phyloP scores from a whole-genome alignment of 2,888 invertebrate species.

The Lordiphosa andalusiaca region DNA sequence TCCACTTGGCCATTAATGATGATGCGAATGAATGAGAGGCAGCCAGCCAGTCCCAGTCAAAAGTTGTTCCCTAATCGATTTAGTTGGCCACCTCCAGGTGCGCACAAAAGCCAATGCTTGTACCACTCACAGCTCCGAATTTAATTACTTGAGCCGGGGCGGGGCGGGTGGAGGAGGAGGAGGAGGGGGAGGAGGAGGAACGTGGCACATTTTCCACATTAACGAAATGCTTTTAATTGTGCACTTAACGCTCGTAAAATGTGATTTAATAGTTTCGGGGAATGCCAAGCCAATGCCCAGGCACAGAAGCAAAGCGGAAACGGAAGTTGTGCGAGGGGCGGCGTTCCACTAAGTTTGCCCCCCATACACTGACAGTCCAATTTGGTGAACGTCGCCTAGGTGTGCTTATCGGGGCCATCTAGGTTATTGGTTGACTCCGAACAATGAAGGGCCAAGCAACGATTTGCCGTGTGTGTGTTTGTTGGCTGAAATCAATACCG shows the following conservation, averaged over 20 bases:
- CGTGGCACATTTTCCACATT: conserved; percentile 58
- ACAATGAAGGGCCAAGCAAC: too few relatives aligned
- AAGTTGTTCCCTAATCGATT: conserved; percentile 9
- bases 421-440: too few relatives aligned
- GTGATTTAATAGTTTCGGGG: conserved; percentile 67
- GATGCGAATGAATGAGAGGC: conserved; percentile 3
- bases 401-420: conserved; percentile 2
- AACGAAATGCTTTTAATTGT: conserved; percentile 72
- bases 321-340: conserved; percentile 49
- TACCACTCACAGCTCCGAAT: conserved; percentile 40
- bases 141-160: conserved; percentile 56
- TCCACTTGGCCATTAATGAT: conserved; percentile 15
- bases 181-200: not conserved
- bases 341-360: conserved; percentile 14
- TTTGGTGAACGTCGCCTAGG: conserved; percentile 2
- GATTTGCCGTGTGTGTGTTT: too few relatives aligned
- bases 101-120: conserved; percentile 15
- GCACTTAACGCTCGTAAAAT: conserved; percentile 73
- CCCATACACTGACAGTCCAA: conserved; percentile 40
- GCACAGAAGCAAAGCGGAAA: conserved; percentile 21
- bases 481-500: too few relatives aligned
- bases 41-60: not conserved
- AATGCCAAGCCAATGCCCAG: conserved; percentile 31
- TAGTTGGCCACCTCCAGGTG: conserved; percentile 17
- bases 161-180: too few relatives aligned